Percentiles rank a stretch among this genome's conserved stretches.
These are phyloP conservation scores for Bruchidius siliquastri DNA, from an alignment of 2,888 invertebrate species.

Conservation along the genomic window DNA sequence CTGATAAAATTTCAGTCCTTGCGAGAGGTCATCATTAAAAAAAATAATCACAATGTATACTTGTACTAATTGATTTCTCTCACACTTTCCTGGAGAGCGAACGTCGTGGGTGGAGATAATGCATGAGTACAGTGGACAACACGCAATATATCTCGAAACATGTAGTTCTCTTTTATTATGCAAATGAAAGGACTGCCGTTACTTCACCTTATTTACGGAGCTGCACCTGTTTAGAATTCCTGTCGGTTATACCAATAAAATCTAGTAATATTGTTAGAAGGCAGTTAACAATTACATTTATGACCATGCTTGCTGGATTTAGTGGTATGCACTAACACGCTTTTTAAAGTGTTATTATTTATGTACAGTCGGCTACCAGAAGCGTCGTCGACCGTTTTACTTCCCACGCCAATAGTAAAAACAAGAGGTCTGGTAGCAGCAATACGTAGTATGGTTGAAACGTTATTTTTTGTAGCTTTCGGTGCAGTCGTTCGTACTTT, in stretches of 20 bases:
- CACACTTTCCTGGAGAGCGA: neutral
- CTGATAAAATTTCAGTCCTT: too few species aligned
- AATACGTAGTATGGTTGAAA: too few species aligned
- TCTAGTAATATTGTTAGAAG: neutral
- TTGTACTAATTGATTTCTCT: neutral
- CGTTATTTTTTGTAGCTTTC: too few species aligned
- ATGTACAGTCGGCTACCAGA: neutral
- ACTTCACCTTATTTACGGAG: neutral
- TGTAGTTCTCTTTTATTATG: neutral
- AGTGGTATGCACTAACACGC: neutral
- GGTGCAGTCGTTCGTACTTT: too few species aligned
- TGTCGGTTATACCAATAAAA: neutral
- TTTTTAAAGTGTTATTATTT: neutral
- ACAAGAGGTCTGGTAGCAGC: too few species aligned
- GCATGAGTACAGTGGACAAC: neutral
- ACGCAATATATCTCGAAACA: neutral
- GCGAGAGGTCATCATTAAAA: too few species aligned
- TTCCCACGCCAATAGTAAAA: too few species aligned
- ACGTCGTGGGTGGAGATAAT: neutral
- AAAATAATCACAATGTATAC: too few species aligned
- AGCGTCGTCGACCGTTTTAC: too few species aligned
- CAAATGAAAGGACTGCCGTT: neutral
- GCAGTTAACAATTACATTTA: neutral
- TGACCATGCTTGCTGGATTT: neutral
- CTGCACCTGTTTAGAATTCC: neutral